Evolutionary conservation across 2,113 vertebrate species (phyloP).

Genomic region (Forbesichthys papilliferus): DNA sequence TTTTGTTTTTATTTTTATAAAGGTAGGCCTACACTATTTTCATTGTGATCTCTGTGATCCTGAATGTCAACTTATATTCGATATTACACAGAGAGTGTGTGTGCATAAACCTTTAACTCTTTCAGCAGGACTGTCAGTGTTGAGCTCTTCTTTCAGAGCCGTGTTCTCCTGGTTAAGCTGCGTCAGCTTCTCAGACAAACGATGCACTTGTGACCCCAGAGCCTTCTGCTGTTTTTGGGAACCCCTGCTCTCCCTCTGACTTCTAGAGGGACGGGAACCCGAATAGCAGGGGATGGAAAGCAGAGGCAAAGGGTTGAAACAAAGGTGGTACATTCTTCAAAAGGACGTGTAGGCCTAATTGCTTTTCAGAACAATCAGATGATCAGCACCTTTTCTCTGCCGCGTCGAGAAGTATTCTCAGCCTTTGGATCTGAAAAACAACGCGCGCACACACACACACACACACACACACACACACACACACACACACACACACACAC

Average conservation of each 20-base stretch:
- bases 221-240: slow-evolving; percentile 79
- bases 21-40: too few relatives aligned
- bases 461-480: not conserved
- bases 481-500: not conserved
- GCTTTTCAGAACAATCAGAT: not conserved
- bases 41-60: not conserved
- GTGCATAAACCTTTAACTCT: slow-evolving; percentile 75
- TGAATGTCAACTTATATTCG: not conserved
- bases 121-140: slow-evolving; percentile 68
- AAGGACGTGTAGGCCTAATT: slow-evolving; percentile 4
- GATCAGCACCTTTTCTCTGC: slow-evolving; percentile 81
- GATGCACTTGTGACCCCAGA: slow-evolving; percentile 79
- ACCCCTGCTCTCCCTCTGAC: slow-evolving; percentile 75
- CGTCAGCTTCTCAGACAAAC: slow-evolving; percentile 81
- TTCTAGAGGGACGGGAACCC: slow-evolving; percentile 34
- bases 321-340: not conserved
- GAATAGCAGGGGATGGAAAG: slow-evolving; percentile 1
- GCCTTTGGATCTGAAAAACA: slow-evolving; percentile 81
- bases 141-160: slow-evolving; percentile 81
- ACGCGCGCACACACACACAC: not conserved
- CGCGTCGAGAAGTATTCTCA: slow-evolving; percentile 81
- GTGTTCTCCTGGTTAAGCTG: slow-evolving; percentile 86
- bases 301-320: not conserved
- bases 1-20: too few relatives aligned
- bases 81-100: not conserved